Evolutionary conservation across 2,797 vertebrate species (phyloP), one percentile per base, ranked within the genome.

Genomic region (Melanotaenia pygmaea): DNA sequence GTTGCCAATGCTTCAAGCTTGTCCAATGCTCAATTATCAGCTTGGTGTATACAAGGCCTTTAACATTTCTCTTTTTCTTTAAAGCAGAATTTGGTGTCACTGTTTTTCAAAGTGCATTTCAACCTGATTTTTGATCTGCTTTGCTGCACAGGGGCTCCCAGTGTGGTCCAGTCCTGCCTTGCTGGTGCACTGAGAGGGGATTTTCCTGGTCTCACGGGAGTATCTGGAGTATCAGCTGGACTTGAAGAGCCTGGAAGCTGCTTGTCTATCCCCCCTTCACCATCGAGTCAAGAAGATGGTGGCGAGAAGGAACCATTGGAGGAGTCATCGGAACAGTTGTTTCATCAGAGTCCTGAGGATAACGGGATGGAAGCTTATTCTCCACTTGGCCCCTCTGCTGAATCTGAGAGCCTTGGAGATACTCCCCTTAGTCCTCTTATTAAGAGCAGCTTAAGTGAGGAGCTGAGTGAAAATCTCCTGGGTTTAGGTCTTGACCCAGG

Each of bases 401-500:
- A 96, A 86, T 91, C 96, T 4, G 91, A 93, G 86, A 95, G 95
- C 37, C 68, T 95, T 64, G 96, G 94, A 0, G 96, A 96, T n/a
- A 94, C 96, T 5, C 96, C 96, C 1, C 93, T 97, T 43, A 97
- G 96, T 75, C 96, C 96, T 2, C 93, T 96, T 5, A 94, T 97
- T 85, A 96, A 96, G 83, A 96, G 94, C 77, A 96, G 96, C 83
- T 93, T 97, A 65, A 96, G 95, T 16, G 96, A 96, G 80, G 96
- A 97, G 85, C 90, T 97, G 65, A 96, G 95, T 77, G 95, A 96
- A 91, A 97, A 96, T 79, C 93, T 96, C 16, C 74, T 97, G 74
- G 96, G 95, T 59, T 87, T 97, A 85, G 94, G 96, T 0, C 92
- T 96, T 8, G 94, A 95, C 73, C 95, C 96, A 1, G 94, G 92